These are phyloP conservation scores for Xenopus laevis DNA, from an alignment of 2,113 vertebrate species.

Conservation along the genomic window DNA sequence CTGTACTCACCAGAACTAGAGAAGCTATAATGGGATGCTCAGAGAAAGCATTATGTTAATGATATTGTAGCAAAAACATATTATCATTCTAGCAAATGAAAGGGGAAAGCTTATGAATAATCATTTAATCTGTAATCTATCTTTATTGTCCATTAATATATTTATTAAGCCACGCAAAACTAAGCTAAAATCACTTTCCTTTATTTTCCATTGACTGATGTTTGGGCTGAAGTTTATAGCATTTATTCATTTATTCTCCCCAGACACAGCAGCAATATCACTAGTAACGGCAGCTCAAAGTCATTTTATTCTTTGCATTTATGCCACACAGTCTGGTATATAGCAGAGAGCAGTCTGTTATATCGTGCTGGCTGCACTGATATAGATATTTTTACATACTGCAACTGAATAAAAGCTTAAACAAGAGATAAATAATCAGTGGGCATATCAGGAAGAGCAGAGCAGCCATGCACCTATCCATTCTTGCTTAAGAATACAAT, in stretches of 20 bases:
- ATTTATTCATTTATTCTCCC: constrained; percentile 27
- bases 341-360: no score
- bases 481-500: no score
- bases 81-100: constrained; percentile 11
- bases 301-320: background rate
- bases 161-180: constrained; percentile 8
- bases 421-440: no score
- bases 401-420: no score
- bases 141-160: background rate
- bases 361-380: no score
- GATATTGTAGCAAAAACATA: constrained; percentile 25
- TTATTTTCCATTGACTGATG: background rate
- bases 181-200: constrained; percentile 8
- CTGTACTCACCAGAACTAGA: background rate
- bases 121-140: constrained; percentile 19
- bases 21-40: constrained; percentile 3
- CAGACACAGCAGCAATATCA: background rate
- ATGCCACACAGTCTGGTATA: no score
- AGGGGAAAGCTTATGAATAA: background rate
- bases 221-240: background rate
- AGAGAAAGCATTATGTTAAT: constrained; percentile 23
- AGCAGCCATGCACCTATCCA: no score
- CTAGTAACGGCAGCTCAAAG: constrained; percentile 15
- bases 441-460: no score
- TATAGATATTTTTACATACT: no score